Evolutionary conservation across 2,888 invertebrate species (phyloP), one percentile per base, ranked within the genome.

Genomic region (Galeruca laticollis): DNA sequence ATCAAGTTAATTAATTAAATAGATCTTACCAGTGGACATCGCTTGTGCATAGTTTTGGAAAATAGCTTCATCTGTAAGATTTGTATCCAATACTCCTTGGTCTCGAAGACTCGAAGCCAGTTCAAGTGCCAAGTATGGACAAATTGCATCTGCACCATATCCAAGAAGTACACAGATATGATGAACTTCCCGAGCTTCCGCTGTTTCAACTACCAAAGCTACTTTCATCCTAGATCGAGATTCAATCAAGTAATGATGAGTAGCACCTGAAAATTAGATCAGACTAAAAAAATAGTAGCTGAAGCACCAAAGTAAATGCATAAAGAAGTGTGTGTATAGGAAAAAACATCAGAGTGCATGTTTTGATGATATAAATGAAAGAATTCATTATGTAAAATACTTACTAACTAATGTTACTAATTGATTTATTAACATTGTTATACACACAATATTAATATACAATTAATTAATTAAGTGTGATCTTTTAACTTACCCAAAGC

Each of bases 121-220:
- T 86, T 99, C 99, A 85, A 97, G 95, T 2, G 98, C 97, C 71
- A 99, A 86, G 86, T 98, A 99, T 0, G 99, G 99, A 79, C 99
- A 99, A 77, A 99, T 94, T 0, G 96, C 99, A 87, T 99, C 99
- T 2, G 98, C 98, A 35, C 99, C 99, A 84, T 97, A 99, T 63
- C 92, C 99, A 40, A 99, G 88, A 31, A 99, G 87, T 0, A 98
- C 95, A 81, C 98, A 98, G 86, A 98, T 93, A 82, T 99, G 98
- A 83, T 99, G 99, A 0, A 98, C 96, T 81, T 94, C 97, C 79
- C 97, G 90, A 0, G 98, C 97, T 86, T 99, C 99, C 1, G 94
- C 99, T 0, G 98, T 97, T 87, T 99, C 99, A 67, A 99, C 89
- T 67, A 99, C 90, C 66, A 99, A 87, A 43, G 97, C 98, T 21